These are phyloP conservation scores for Antheraea mylitta DNA, from an alignment of 1,140 invertebrate species.

Conservation along the genomic window DNA sequence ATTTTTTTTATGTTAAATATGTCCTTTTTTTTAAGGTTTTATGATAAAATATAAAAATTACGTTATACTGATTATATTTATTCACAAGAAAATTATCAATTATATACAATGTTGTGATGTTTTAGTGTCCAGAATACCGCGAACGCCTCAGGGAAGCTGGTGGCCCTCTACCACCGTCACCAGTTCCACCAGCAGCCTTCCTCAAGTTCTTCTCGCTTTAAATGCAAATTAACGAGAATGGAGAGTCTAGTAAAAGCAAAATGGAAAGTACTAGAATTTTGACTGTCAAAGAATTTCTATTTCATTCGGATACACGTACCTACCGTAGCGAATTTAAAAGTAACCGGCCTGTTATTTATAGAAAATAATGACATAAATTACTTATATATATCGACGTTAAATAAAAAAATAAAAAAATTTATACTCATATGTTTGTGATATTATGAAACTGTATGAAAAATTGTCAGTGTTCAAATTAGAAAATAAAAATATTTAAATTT, in stretches of 20 bases:
- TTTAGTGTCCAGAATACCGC: slow-evolving; percentile 87
- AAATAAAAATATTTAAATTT: too few relatives aligned
- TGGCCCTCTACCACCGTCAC: slow-evolving; percentile 88
- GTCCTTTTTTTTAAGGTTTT: too few relatives aligned
- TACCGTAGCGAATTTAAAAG: background rate
- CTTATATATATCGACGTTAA: background rate
- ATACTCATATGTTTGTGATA: too few relatives aligned
- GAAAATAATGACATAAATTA: background rate
- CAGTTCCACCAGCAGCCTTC: slow-evolving; percentile 92
- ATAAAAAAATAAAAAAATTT: too few relatives aligned
- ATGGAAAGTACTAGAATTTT: background rate
- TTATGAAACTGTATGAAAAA: too few relatives aligned
- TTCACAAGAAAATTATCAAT: too few relatives aligned
- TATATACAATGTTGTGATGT: slow-evolving; percentile 10
- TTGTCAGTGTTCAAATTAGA: too few relatives aligned
- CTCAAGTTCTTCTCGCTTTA: slow-evolving; percentile 95
- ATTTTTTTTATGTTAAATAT: too few relatives aligned
- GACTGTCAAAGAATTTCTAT: background rate
- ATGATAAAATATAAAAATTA: too few relatives aligned
- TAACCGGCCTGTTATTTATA: background rate
- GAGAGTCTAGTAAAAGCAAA: background rate
- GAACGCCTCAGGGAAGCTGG: slow-evolving; percentile 88
- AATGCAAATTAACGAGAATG: slow-evolving; percentile 24
- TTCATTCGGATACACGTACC: background rate
- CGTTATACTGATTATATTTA: too few relatives aligned